Evolutionary conservation across 2,113 vertebrate genomes (phyloP).

Genomic region (Columba janthina): DNA sequence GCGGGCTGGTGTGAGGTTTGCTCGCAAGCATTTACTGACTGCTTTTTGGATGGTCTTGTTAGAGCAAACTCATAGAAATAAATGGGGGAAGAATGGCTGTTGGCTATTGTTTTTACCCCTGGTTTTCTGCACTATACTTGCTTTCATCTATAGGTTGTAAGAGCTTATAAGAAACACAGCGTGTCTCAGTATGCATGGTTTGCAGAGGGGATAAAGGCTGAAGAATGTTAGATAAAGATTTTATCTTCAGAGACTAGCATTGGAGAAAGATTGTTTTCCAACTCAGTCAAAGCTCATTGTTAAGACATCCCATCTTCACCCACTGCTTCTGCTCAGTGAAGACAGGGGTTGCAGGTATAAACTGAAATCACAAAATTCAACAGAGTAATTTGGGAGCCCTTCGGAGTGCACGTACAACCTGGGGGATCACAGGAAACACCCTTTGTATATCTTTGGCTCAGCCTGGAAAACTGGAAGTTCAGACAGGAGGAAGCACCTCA

Average conservation of each 20-base stretch:
- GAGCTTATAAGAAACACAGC: not conserved
- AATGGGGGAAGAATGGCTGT: not conserved
- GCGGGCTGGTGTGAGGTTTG: not conserved
- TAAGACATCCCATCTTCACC: not conserved
- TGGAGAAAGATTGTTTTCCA: not conserved
- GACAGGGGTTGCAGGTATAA: not conserved
- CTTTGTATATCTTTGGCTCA: not conserved
- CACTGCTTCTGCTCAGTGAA: not conserved
- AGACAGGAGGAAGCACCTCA: slow-evolving; percentile 45
- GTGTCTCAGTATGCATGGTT: not conserved
- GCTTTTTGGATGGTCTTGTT: not conserved
- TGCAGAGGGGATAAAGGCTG: not conserved
- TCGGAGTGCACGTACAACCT: not conserved
- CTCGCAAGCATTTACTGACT: not conserved
- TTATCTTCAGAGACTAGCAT: not conserved
- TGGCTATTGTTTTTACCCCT: not conserved
- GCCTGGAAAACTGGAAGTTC: slow-evolving; percentile 2
- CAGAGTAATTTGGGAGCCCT: not conserved
- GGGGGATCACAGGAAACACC: not conserved
- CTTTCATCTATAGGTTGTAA: not conserved
- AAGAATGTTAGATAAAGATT: not conserved
- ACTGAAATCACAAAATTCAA: not conserved
- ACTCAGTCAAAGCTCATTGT: not conserved
- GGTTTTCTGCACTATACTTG: not conserved
- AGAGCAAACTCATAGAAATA: not conserved